Percentiles rank a stretch among this genome's conserved stretches.
These are phyloP conservation scores for Theristicus caerulescens DNA, from an alignment of 2,113 vertebrate genomes.

Conservation along the genomic window DNA sequence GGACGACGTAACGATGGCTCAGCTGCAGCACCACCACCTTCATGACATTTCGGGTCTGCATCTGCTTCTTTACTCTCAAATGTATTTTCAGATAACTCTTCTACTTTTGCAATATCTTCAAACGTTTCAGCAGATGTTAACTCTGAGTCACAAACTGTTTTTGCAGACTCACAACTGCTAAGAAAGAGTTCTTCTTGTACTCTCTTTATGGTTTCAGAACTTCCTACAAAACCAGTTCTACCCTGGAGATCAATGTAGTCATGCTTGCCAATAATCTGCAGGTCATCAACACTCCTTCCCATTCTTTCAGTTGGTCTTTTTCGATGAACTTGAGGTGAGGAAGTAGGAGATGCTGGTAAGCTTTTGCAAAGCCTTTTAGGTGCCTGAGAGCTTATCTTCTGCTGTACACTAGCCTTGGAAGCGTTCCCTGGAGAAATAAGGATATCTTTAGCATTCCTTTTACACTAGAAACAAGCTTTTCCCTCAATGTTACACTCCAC, in stretches of 20 bases:
- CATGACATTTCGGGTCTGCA: constrained; percentile 63
- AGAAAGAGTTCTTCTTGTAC: constrained; percentile 78
- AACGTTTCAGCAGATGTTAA: neutral
- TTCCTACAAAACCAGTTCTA: constrained; percentile 57
- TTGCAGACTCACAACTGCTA: constrained; percentile 94
- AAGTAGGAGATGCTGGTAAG: constrained; percentile 76
- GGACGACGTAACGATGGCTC: constrained; percentile 82
- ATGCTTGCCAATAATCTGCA: constrained; percentile 20
- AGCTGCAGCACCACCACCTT: constrained; percentile 66
- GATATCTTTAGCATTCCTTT: neutral
- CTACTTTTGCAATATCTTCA: constrained; percentile 47
- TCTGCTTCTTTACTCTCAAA: constrained; percentile 69
- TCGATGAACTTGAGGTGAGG: constrained; percentile 67
- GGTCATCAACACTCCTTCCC: constrained; percentile 47
- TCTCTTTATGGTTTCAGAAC: constrained; percentile 76
- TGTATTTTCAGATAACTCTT: constrained; percentile 60
- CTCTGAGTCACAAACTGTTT: constrained; percentile 82
- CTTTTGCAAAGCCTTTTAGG: constrained; percentile 79
- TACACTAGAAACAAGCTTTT: neutral
- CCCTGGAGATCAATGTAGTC: constrained; percentile 36
- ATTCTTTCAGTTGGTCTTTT: constrained; percentile 42
- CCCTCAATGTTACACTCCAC: neutral
- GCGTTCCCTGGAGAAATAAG: neutral
- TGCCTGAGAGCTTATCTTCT: constrained; percentile 20
- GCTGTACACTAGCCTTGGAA: neutral